phyloP scores from a whole-genome alignment of 1,140 invertebrate species.

The Phenacoccus solenopsis region DNA sequence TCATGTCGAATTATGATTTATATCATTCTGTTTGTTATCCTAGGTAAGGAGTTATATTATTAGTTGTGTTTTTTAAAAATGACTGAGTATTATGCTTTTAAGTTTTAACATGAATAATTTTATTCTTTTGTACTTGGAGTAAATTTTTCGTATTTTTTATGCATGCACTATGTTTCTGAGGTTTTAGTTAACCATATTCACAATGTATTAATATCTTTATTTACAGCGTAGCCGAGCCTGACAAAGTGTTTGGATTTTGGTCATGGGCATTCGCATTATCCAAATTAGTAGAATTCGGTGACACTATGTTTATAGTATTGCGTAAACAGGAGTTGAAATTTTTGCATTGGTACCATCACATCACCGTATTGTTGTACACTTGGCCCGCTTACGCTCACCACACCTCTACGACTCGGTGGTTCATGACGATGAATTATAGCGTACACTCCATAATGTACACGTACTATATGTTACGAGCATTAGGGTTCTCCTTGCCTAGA shows the following conservation, averaged over 20 bases:
- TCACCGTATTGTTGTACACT: conserved; percentile 81
- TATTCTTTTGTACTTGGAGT: too few relatives aligned
- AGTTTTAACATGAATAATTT: background rate
- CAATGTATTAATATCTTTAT: conserved; percentile 23
- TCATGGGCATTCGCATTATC: conserved; percentile 89
- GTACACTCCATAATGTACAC: conserved; percentile 97
- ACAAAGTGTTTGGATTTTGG: conserved; percentile 87
- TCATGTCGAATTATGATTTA: conserved; percentile 71
- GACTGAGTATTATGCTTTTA: background rate
- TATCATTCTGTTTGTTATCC: conserved; percentile 88
- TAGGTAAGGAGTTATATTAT: conserved; percentile 44
- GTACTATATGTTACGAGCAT: conserved; percentile 84
- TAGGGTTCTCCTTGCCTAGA: conserved; percentile 72
- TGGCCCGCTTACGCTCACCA: conserved; percentile 97
- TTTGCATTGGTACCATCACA: conserved; percentile 90
- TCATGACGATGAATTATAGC: conserved; percentile 97
- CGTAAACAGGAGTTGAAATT: conserved; percentile 96
- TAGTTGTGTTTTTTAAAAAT: background rate
- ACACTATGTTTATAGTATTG: conserved; percentile 92
- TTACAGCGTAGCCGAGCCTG: conserved; percentile 70
- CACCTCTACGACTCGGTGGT: conserved; percentile 93
- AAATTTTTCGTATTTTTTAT: background rate
- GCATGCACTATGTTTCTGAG: background rate
- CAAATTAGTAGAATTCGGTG: conserved; percentile 87
- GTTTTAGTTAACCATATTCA: background rate